Percentiles rank a stretch among this genome's conserved stretches.
phyloP scores from a whole-genome alignment of 2,113 vertebrate genomes.

The Paracanthobrama guichenoti region DNA sequence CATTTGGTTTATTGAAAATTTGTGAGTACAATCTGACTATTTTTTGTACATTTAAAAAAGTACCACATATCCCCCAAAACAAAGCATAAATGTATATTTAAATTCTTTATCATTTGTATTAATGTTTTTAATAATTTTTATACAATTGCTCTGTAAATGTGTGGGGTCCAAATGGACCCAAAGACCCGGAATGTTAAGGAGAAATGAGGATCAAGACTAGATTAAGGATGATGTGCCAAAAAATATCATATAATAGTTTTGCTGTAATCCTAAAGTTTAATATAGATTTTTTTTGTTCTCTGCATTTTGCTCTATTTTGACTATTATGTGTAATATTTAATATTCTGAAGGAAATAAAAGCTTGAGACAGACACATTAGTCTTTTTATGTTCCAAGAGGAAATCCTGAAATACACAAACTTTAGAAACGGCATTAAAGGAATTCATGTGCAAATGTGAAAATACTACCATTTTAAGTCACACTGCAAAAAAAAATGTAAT shows the following conservation, averaged over 20 bases:
- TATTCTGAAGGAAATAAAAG: neutral
- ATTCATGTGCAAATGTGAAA: neutral
- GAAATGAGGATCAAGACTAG: neutral
- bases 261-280: neutral
- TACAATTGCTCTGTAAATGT: too few relatives aligned
- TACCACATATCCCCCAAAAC: too few relatives aligned
- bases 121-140: too few relatives aligned
- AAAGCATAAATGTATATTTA: too few relatives aligned
- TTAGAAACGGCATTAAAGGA: constrained; percentile 9
- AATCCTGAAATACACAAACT: neutral
- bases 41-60: too few relatives aligned
- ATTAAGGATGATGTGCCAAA: too few relatives aligned
- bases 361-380: neutral
- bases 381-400: neutral
- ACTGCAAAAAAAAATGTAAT: neutral
- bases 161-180: too few relatives aligned
- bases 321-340: neutral
- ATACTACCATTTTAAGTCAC: neutral
- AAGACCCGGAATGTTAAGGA: too few relatives aligned
- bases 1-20: too few relatives aligned
- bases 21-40: too few relatives aligned
- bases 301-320: neutral
- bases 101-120: too few relatives aligned
- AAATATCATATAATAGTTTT: neutral
- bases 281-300: neutral